Evolutionary conservation across 2,888 invertebrate genomes (phyloP), one percentile per base, ranked within the genome.

Genomic region (Morpho deidamia): DNA sequence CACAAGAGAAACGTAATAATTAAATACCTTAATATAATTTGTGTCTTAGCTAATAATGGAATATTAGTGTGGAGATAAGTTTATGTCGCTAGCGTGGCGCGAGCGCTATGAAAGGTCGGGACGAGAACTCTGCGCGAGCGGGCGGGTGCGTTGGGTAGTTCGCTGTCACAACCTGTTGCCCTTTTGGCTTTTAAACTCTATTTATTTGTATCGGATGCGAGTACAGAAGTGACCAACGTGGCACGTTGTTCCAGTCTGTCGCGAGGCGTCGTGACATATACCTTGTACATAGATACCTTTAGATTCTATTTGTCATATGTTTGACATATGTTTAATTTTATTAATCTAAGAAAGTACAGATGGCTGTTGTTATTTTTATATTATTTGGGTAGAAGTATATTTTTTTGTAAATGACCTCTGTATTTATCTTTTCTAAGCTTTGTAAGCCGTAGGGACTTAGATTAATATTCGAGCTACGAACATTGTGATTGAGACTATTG

Each of bases 341-440:
- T 88, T 87, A 87, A 86, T 88, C 88, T 88, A 88, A 85, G 82
- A 83, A 87, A 88, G 88, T 89, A 89, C 88, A 89, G 87, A 86
- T 87, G 88, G 88, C 88, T 89, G 88, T 89, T 89, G 88, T 89
- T 89, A 88, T 88, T 89, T 88, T 89, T 89, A 88, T 88, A 88
- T 88, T 81, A 88, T 88, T 88, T 88, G 87, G 83, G 86, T 89
- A 88, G 88, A 87, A 84, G 76, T 87, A 87, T 88, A 85, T 88
- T 88, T 88, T 61, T 87, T 86, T 89, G 88, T 89, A 89, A 87
- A 88, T 86, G 80, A 86, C 85, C 86, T 87, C 84, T 86, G 86
- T 88, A 88, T 88, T 89, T 88, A 88, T 87, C 83, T 82, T 85
- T 82, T 80, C 76, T 84, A 81, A 82, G 84, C 84, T 85, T 86